These are phyloP conservation scores for Bubo blakistoni DNA, from an alignment of 2,113 vertebrate genomes.

Conservation along the genomic window DNA sequence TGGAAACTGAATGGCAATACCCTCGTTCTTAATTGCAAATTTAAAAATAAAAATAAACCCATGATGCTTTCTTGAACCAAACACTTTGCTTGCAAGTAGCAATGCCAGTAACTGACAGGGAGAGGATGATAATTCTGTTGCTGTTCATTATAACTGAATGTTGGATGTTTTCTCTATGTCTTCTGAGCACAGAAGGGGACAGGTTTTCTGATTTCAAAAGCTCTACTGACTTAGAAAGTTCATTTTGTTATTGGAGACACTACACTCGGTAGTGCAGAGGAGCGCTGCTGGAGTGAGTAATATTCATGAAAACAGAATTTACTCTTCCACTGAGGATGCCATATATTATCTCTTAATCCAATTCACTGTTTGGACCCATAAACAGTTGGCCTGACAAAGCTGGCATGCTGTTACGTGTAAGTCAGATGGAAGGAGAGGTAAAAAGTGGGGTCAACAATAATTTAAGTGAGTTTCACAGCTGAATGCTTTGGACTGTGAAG, in stretches of 20 bases:
- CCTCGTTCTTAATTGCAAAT: neutral
- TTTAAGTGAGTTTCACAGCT: neutral
- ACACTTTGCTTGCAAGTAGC: neutral
- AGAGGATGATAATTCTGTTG: neutral
- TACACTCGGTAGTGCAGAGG: rapidly evolving
- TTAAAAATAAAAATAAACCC: neutral
- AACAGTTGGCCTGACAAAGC: neutral
- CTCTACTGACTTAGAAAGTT: neutral
- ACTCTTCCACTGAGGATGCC: neutral
- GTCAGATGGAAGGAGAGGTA: neutral
- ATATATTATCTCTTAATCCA: neutral
- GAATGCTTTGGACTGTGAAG: neutral
- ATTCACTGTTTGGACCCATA: neutral
- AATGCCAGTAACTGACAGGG: neutral
- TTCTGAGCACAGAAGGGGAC: neutral
- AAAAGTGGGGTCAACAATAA: neutral
- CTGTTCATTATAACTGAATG: neutral
- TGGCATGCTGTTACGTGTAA: neutral
- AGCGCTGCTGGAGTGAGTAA: rapidly evolving
- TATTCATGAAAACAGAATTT: neutral
- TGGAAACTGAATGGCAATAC: neutral
- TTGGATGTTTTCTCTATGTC: neutral
- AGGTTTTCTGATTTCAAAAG: neutral
- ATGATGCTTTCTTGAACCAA: neutral
- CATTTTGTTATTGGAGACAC: neutral